Conservation (phyloP, 1,140 invertebrate species). For the Pseudomyrmex gracilis region DNA sequence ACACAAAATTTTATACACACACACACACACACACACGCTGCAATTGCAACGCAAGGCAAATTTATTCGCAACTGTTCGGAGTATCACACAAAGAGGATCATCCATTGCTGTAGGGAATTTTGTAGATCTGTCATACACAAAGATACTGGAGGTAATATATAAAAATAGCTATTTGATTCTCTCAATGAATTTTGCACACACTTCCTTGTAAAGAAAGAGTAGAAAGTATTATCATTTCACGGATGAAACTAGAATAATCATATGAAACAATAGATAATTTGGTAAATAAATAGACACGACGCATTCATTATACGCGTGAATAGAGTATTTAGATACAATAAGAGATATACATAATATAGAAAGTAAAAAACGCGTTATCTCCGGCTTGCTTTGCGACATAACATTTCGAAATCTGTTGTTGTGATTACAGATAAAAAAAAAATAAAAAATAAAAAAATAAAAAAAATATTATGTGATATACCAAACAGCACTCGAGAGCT, state of each 20-base stretch:
- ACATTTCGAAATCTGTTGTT: conserved; percentile 31
- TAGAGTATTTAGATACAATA: conserved; percentile 26
- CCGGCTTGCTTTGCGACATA: background rate
- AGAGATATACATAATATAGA: background rate
- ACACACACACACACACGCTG: background rate
- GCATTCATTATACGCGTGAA: background rate
- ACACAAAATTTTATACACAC: conserved; percentile 4
- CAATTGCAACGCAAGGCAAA: background rate
- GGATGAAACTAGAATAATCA: background rate
- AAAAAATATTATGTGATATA: conserved; percentile 11
- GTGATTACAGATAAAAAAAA: conserved; percentile 24
- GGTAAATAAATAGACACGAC: conserved; percentile 3
- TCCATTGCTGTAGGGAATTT: background rate
- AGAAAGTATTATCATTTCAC: conserved; percentile 25
- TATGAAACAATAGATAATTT: background rate
- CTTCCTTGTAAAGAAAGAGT: background rate
- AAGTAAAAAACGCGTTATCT: background rate
- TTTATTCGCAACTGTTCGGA: conserved; percentile 17
- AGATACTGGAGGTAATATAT: background rate
- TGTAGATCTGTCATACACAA: background rate
- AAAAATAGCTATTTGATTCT: background rate
- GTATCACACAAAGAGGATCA: background rate
- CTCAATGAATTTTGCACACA: background rate
- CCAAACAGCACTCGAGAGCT: conserved; percentile 45
- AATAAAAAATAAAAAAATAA: too few relatives aligned